These are phyloP conservation scores for Mizuhopecten yessoensis DNA, from an alignment of 1,140 invertebrate genomes.

Conservation along the genomic window DNA sequence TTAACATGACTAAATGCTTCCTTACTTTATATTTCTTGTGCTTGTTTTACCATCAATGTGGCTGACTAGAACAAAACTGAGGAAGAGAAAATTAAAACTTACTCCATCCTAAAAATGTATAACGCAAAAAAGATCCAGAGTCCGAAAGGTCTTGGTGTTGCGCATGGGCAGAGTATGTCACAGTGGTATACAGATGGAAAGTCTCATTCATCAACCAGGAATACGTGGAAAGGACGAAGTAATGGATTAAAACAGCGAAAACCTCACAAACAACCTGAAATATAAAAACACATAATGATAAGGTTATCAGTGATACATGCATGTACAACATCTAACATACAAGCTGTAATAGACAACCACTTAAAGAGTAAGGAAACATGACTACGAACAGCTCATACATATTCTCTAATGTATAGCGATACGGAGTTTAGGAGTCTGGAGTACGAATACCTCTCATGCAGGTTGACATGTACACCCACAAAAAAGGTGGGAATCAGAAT, in stretches of 20 bases:
- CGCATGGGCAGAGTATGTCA: slow-evolving; percentile 83
- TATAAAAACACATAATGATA: neutral
- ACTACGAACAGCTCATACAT: no score
- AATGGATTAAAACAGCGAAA: slow-evolving; percentile 83
- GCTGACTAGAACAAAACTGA: no score
- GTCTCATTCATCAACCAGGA: slow-evolving; percentile 85
- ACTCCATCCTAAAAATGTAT: slow-evolving; percentile 83
- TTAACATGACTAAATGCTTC: neutral
- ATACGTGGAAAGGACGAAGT: slow-evolving; percentile 84
- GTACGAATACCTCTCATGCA: no score
- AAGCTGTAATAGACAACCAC: no score
- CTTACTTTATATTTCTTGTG: no score
- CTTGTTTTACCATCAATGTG: no score
- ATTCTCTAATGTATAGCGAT: no score
- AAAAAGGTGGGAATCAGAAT: no score
- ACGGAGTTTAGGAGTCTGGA: no score
- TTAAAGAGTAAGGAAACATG: no score
- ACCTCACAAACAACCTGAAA: slow-evolving; percentile 82
- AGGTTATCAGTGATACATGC: neutral
- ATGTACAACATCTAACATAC: no score
- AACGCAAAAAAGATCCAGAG: slow-evolving; percentile 79
- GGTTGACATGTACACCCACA: no score
- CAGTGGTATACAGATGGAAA: slow-evolving; percentile 84
- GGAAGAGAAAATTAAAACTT: slow-evolving; percentile 65
- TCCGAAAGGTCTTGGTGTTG: slow-evolving; percentile 77